Percentiles rank a stretch among this genome's conserved stretches.
Conservation (phyloP, 2,888 invertebrate genomes). For the Parnassius apollo region DNA sequence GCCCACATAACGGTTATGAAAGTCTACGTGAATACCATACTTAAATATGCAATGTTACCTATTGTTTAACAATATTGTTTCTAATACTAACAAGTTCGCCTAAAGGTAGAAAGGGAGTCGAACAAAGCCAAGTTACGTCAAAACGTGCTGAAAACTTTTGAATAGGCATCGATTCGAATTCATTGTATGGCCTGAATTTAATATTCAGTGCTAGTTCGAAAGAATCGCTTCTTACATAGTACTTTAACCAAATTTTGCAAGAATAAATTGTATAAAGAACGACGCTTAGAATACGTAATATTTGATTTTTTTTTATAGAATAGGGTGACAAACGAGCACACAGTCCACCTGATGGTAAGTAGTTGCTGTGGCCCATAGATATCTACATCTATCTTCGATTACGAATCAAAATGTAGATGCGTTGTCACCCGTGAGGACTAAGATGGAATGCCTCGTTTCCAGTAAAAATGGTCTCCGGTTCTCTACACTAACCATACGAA, state of each 20-base stretch:
- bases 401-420: too few species aligned
- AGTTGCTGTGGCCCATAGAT: too few species aligned
- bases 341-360: too few species aligned
- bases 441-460: too few species aligned
- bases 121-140: constrained; percentile 5
- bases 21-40: too few species aligned
- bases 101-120: constrained; percentile 16
- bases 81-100: constrained; percentile 11
- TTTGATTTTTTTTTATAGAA: too few species aligned
- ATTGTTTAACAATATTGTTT: constrained; percentile 12
- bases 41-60: background rate
- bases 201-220: constrained; percentile 13
- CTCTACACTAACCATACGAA: too few species aligned
- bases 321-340: too few species aligned
- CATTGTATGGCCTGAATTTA: constrained; percentile 14
- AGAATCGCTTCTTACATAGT: constrained; percentile 4
- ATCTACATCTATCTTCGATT: too few species aligned
- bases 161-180: constrained; percentile 9
- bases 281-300: constrained; percentile 5
- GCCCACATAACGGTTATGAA: too few species aligned
- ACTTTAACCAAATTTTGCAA: background rate
- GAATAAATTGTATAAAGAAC: constrained; percentile 2
- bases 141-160: constrained; percentile 11
- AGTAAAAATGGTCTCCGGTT: too few species aligned
- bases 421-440: too few species aligned